These are phyloP conservation scores for Melanotaenia duboulayi DNA, from an alignment of 2,113 vertebrate species.

Conservation along the genomic window DNA sequence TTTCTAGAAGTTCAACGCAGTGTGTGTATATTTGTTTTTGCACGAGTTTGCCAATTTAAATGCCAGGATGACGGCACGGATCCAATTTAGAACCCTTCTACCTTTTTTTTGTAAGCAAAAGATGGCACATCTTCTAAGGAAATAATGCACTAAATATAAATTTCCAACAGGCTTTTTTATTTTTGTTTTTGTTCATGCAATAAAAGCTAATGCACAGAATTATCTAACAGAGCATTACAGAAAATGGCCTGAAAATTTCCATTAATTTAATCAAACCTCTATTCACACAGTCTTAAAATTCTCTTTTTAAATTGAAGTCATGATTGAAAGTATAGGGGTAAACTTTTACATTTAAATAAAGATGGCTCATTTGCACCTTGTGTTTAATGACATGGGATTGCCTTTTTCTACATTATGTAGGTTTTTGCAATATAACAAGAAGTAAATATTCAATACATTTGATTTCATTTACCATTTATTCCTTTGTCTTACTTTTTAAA, in stretches of 20 bases:
- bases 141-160: not conserved
- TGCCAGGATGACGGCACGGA: not conserved
- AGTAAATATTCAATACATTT: too few species aligned
- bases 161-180: too few species aligned
- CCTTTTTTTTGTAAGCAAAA: slow-evolving; percentile 11
- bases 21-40: slow-evolving; percentile 9
- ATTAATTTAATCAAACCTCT: not conserved
- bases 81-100: slow-evolving; percentile 24
- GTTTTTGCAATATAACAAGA: too few species aligned
- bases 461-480: too few species aligned
- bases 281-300: not conserved
- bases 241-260: too few species aligned
- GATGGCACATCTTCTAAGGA: not conserved
- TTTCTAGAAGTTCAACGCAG: slow-evolving; percentile 9
- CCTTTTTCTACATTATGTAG: too few species aligned
- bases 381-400: too few species aligned
- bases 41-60: slow-evolving; percentile 36
- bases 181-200: too few species aligned
- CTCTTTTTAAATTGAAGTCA: not conserved
- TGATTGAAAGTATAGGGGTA: not conserved
- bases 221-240: not conserved
- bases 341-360: too few species aligned
- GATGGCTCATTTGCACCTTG: too few species aligned
- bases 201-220: too few species aligned
- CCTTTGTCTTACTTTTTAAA: too few species aligned